Evolutionary conservation across 2,888 invertebrate species (phyloP).

Genomic region (Himalopsyche japonica): DNA sequence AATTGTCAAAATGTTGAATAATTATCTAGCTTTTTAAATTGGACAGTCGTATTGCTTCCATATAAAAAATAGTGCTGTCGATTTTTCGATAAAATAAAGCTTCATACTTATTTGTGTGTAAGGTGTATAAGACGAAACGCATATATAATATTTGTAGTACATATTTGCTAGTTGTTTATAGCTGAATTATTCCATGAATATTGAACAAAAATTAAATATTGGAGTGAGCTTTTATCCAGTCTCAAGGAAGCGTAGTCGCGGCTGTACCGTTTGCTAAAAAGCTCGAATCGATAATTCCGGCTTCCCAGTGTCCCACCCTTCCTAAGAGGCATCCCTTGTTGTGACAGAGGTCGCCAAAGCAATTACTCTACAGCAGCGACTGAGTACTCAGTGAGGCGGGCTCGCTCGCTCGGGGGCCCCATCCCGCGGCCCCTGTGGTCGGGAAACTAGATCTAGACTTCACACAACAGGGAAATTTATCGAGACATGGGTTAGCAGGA

Average conservation of each 20-base stretch:
- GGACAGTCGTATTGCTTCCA: too few species aligned
- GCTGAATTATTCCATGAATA: too few species aligned
- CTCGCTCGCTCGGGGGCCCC: neutral
- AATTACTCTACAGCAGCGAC: neutral
- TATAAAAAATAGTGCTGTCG: too few species aligned
- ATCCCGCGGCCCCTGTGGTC: neutral
- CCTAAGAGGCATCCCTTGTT: neutral
- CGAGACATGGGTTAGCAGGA: neutral
- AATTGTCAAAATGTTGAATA: too few species aligned
- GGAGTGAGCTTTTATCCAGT: neutral
- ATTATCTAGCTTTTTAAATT: too few species aligned
- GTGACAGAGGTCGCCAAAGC: neutral
- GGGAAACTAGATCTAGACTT: neutral
- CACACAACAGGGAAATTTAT: neutral
- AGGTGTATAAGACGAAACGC: too few species aligned
- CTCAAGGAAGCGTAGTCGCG: neutral
- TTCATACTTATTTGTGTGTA: too few species aligned
- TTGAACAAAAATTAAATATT: neutral
- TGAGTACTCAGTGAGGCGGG: neutral
- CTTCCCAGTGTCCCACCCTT: neutral
- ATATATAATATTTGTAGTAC: too few species aligned
- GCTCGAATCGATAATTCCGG: neutral
- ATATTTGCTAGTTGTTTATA: too few species aligned
- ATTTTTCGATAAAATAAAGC: too few species aligned
- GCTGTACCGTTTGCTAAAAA: neutral